Conservation (phyloP, 2,888 invertebrate species). For the Icerya purchasi region DNA sequence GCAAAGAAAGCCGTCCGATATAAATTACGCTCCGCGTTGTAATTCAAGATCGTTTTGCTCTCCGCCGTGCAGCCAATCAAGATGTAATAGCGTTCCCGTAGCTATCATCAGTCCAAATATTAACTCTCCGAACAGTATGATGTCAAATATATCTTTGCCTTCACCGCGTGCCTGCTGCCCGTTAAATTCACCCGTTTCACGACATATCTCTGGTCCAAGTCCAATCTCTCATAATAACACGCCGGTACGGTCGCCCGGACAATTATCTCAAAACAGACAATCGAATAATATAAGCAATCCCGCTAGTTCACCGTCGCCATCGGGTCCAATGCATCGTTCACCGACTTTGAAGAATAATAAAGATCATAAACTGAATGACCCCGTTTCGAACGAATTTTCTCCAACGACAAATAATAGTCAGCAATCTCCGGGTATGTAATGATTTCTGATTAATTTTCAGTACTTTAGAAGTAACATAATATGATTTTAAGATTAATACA, state of each 20-base stretch:
- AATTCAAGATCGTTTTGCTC: constrained; percentile 34
- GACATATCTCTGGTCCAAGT: constrained; percentile 32
- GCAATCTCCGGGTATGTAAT: constrained; percentile 26
- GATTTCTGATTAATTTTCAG: background rate
- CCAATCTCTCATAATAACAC: constrained; percentile 23
- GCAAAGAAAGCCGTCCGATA: constrained; percentile 10
- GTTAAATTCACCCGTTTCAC: constrained; percentile 39
- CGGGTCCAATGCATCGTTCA: constrained; percentile 30
- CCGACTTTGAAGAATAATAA: constrained; percentile 31
- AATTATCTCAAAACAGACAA: constrained; percentile 14
- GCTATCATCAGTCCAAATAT: constrained; percentile 52
- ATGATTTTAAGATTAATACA: too few relatives aligned
- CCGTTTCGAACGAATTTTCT: constrained; percentile 21
- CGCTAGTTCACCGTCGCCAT: constrained; percentile 41
- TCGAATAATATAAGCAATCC: constrained; percentile 43
- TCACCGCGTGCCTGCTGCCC: constrained; percentile 48
- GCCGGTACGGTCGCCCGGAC: constrained; percentile 32
- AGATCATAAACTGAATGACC: constrained; percentile 20
- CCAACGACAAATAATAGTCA: constrained; percentile 24
- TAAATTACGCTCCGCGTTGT: constrained; percentile 5
- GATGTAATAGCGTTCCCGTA: constrained; percentile 50
- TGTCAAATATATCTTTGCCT: constrained; percentile 47
- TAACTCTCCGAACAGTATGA: constrained; percentile 43
- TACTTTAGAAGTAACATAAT: too few relatives aligned
- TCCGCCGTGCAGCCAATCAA: constrained; percentile 52